Percentiles rank a stretch among this genome's conserved stretches.
Evolutionary conservation across 2,797 vertebrate species (phyloP).

Genomic region (Thripadectes ignobilis): DNA sequence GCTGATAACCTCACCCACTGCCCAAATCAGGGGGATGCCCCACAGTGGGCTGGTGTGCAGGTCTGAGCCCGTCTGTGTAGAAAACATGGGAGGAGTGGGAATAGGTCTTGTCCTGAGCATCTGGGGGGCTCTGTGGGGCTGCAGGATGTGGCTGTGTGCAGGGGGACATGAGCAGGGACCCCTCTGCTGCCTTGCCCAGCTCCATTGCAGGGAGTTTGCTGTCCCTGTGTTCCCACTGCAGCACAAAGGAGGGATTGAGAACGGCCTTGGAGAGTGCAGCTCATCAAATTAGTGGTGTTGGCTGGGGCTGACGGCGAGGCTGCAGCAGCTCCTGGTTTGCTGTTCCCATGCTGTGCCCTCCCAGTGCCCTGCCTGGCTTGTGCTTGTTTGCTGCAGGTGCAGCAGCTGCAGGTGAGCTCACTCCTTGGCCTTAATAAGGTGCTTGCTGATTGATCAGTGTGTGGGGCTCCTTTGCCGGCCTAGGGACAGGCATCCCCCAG

Average conservation of each 20-base stretch:
- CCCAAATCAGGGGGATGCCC: not conserved
- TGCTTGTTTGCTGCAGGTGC: not conserved
- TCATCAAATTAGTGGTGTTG: not conserved
- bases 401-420: not conserved
- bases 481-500: fast-evolving
- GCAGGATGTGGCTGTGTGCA: fast-evolving
- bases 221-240: not conserved
- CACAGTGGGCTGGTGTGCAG: no score
- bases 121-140: not conserved
- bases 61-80: not conserved
- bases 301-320: not conserved
- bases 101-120: fast-evolving
- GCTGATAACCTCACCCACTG: not conserved
- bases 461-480: not conserved
- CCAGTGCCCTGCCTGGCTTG: fast-evolving
- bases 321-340: not conserved
- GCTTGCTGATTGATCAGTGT: not conserved
- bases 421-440: not conserved
- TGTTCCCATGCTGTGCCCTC: not conserved
- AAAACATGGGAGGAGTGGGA: not conserved
- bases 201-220: fast-evolving
- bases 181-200: not conserved
- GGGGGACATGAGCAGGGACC: no score
- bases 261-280: not conserved
- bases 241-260: not conserved